Base-by-base conservation (phyloP, 2,113 vertebrate genomes). In the Hassar affinis region DNA sequence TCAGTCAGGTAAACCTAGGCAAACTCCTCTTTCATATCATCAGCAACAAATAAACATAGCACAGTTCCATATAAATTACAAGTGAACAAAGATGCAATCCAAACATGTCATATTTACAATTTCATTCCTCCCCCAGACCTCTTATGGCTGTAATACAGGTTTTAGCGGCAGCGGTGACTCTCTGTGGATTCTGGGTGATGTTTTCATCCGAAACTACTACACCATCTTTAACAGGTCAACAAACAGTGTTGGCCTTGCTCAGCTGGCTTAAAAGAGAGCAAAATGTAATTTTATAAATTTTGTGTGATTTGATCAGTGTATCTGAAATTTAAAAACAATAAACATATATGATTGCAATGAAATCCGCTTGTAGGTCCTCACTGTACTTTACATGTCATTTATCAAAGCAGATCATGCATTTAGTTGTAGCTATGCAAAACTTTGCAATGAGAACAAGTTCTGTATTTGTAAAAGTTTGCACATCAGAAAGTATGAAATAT, bases 121-220 rank as follows among this genome's bases (percentile, higher is more conserved):
- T 69, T 57, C 22, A 22, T 33, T 66, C 18, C 25, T 84, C 45
- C 49, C 1, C 4, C 22, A 84, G 89, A 85, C 76, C 81, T 52
- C 1, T 47, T 47, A 61, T 10, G 69, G 86, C 47, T 92, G 92
- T 85, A 75, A 0, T 27, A 89, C 86, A 74, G 91, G 92, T 71
- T 93, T 92, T 66, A 85, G 85, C 66, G 90, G 87, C 25, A 88
- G 90, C 11, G 33, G 25, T 56, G 1, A 17, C 0, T 83, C 87
- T 59, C 91, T 92, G n/a, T 94, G 93, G 92, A 92, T 93, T 85
- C 86, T 92, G 79, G 92, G 93, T 82, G 91, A 94, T 61, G 93
- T 93, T 78, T 93, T 93, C 86, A 93, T 93, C 85, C 90, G 91
- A 85, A 75, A 92, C 71, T 93, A 92, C 4, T 93, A 92, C 4